Base-by-base conservation (phyloP, 2,113 vertebrate species). In the Reinhardtius hippoglossoides region DNA sequence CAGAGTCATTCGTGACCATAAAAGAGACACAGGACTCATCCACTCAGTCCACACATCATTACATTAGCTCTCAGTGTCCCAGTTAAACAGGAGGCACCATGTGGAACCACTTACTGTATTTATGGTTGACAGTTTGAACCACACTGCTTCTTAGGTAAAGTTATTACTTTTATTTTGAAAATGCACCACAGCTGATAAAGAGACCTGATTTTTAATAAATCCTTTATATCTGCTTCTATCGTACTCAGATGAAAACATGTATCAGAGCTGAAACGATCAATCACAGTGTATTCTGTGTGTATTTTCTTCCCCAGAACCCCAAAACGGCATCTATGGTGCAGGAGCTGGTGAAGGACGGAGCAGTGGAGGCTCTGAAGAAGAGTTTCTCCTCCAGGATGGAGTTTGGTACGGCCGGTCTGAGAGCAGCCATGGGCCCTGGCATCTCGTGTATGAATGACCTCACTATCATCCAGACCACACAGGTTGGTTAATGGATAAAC, bases 401-500 rank as follows among this genome's bases (percentile, higher is more conserved):
- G 91, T 99, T 99, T 81, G 98, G 98, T 31, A 99, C 98, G 0
- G 98, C 98, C 0, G 98, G 98, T 6, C 95, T 99, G 40, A 93
- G 97, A 75, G 96, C 97, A 8, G 92, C 96, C 21, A 99, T 99
- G 98, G 98, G 97, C 16, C 91, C 96, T 0, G 98, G 98, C 18
- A 90, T 94, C 63, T 95, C 98, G 71, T 93, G 82, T 40, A 98
- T 99, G 97, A 99, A 99, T 55, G 97, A 98, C 84, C 92, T 99
- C 61, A 99, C 98, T 62, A 95, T 99, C 87, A 98, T 99, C 82
- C 98, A 99, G 92, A 99, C 97, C 46, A 99, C 97, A 21, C 94
- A 95, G 92, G 94, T 95, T 9, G 14, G 81, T 88, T 75, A 69
- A 83, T 64, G 5, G 68, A 75, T 61, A 46, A 66, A 27, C 27